These are phyloP conservation scores for Synanthedon vespiformis DNA, from an alignment of 2,888 invertebrate genomes.

Conservation along the genomic window DNA sequence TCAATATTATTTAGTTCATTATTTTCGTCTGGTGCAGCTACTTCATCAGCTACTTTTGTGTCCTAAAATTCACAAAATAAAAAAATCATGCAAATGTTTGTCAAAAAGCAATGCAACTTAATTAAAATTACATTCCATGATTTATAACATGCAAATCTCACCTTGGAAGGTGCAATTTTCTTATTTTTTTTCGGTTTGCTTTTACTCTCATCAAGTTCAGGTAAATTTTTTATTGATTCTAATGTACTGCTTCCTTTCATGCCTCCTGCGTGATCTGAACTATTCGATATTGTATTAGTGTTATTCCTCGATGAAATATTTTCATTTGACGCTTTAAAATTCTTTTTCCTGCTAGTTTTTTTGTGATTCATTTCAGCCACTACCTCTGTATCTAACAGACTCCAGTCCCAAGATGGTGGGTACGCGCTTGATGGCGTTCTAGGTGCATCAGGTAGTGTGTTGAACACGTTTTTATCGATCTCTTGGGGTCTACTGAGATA, in stretches of 20 bases:
- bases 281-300: constrained; percentile 51
- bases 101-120: constrained; percentile 58
- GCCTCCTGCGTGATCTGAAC: constrained; percentile 29
- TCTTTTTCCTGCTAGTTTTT: constrained; percentile 32
- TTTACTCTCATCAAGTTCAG: constrained; percentile 45
- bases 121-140: constrained; percentile 32
- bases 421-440: constrained; percentile 79
- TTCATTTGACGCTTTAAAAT: constrained; percentile 46
- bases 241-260: constrained; percentile 62
- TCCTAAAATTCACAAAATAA: constrained; percentile 55
- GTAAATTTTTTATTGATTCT: constrained; percentile 53
- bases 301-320: constrained; percentile 61
- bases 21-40: constrained; percentile 8
- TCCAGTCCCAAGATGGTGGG: constrained; percentile 80
- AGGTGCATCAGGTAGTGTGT: constrained; percentile 84
- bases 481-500: constrained; percentile 83
- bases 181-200: constrained; percentile 16
- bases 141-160: constrained; percentile 39
- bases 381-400: constrained; percentile 67
- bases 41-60: constrained; percentile 22
- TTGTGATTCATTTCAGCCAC: constrained; percentile 55
- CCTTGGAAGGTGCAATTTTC: constrained; percentile 32
- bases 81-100: constrained; percentile 55
- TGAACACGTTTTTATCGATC: constrained; percentile 78
- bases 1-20: constrained; percentile 2